phyloP scores from a whole-genome alignment of 53 echinoderm and acorn worm genomes.

The Patiria pectinifera region DNA sequence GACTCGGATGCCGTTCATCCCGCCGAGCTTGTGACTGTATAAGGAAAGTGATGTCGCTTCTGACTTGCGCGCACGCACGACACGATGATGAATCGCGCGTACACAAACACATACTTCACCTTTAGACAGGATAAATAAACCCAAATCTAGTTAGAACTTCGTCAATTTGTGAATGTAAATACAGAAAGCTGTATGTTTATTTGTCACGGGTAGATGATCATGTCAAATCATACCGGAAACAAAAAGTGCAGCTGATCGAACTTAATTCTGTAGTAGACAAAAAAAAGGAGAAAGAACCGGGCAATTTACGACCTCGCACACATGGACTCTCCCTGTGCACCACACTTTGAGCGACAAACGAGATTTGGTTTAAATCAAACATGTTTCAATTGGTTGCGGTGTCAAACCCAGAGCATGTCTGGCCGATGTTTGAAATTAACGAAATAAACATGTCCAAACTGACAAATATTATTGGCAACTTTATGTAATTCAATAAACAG shows the following conservation, averaged over 20 bases:
- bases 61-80: not conserved
- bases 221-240: conserved; percentile 57
- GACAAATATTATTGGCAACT: conserved; percentile 65
- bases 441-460: conserved; percentile 60
- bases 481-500: conserved; percentile 64
- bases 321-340: not conserved
- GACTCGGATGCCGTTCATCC: not conserved
- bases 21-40: conserved; percentile 33
- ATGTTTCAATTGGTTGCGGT: not conserved
- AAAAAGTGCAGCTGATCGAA: conserved; percentile 45
- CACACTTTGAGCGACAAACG: conserved; percentile 13
- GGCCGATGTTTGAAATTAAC: conserved; percentile 42
- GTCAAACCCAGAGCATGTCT: not conserved
- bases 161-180: conserved; percentile 69
- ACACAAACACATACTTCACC: conserved; percentile 69
- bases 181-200: conserved; percentile 53
- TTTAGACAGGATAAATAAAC: conserved; percentile 59
- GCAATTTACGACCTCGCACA: not conserved
- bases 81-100: conserved; percentile 40
- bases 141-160: conserved; percentile 66
- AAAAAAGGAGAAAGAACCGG: not conserved
- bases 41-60: conserved; percentile 4
- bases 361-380: not conserved
- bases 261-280: not conserved
- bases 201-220: conserved; percentile 61